phyloP scores from a whole-genome alignment of 2,888 invertebrate genomes.

The Sinhomidia bicolor region DNA sequence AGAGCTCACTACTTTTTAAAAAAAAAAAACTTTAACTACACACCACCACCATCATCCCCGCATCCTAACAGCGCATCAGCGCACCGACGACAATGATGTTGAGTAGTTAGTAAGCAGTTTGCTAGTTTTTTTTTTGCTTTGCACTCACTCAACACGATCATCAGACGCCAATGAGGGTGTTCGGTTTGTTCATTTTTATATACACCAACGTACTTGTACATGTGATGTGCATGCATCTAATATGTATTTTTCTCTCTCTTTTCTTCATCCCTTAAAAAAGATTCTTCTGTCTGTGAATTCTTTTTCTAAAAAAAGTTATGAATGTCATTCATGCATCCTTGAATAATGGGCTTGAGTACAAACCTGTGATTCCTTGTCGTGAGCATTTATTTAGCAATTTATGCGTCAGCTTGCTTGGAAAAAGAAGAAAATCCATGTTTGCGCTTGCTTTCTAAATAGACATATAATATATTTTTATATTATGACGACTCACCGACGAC shows the following conservation, averaged over 20 bases:
- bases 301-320: conserved; percentile 65
- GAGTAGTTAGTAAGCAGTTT: conserved; percentile 11
- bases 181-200: conserved; percentile 12
- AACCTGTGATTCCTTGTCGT: conserved; percentile 66
- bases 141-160: conserved; percentile 50
- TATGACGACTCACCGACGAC: too few species aligned
- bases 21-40: too few species aligned
- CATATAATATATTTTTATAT: too few species aligned
- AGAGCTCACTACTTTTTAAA: too few species aligned
- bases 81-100: neutral
- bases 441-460: conserved; percentile 5
- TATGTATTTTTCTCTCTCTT: conserved; percentile 45
- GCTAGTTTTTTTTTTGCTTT: neutral
- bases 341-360: conserved; percentile 71
- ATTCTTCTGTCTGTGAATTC: conserved; percentile 55
- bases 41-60: neutral
- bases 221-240: too few species aligned
- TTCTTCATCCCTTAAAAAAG: conserved; percentile 59
- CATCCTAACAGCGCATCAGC: neutral
- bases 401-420: conserved; percentile 68
- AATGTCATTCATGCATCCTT: conserved; percentile 72
- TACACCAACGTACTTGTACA: too few species aligned
- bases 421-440: conserved; percentile 56
- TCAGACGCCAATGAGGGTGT: conserved; percentile 42
- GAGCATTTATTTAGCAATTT: conserved; percentile 73